Evolutionary conservation across 2,113 vertebrate genomes (phyloP).

Genomic region (Ochotona princeps): DNA sequence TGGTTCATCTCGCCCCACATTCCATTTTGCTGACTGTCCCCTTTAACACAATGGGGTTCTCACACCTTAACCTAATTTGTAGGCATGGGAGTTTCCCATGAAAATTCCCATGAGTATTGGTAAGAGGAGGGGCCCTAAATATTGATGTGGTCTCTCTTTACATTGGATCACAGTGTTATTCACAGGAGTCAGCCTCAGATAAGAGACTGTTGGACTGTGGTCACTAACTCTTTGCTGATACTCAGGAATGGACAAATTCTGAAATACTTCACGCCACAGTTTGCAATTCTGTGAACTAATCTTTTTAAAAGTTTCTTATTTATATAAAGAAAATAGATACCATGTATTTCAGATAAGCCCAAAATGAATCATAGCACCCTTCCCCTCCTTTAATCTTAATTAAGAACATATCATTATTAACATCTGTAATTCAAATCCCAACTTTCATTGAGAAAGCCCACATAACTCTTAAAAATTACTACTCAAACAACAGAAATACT

Average conservation of each 20-base stretch:
- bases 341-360: background rate
- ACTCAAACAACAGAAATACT: background rate
- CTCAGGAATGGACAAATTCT: background rate
- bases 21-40: slow-evolving; percentile 65
- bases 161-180: background rate
- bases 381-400: background rate
- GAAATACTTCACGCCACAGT: background rate
- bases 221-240: background rate
- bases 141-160: slow-evolving; percentile 15
- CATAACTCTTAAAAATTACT: background rate
- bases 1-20: slow-evolving; percentile 61
- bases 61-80: slow-evolving; percentile 38
- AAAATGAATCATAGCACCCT: background rate
- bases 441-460: slow-evolving; percentile 31
- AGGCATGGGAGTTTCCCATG: slow-evolving; percentile 59
- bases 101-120: slow-evolving; percentile 57
- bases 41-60: slow-evolving; percentile 52
- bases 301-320: background rate
- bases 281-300: background rate
- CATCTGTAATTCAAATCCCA: slow-evolving; percentile 21
- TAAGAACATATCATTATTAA: background rate
- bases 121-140: slow-evolving; percentile 16
- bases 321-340: background rate
- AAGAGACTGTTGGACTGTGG: background rate
- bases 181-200: slow-evolving; percentile 26